Base-by-base conservation (phyloP, 1,140 invertebrate genomes). In the Halesus radiatus region DNA sequence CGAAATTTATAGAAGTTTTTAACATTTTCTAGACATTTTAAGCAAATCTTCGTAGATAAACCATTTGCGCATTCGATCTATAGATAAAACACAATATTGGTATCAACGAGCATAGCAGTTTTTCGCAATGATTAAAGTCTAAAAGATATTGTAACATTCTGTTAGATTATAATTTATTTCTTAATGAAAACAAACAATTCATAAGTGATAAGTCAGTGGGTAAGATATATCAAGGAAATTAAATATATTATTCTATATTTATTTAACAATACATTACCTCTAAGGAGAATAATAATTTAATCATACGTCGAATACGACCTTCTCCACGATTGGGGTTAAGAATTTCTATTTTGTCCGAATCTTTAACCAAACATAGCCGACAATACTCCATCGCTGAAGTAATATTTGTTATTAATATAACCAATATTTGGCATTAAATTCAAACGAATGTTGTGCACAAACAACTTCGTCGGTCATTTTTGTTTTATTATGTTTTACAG, bases 211-310 rank as follows among this genome's bases (percentile, higher is more conserved):
- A 45, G 37, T 10, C 7, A 32, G 32, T 7, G 10, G 8, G 37
- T 45, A 45, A 45, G 13, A 45, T 7, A 45, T 45, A 6, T 22
- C 20, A 60, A 23, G 56, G 23, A 23, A 6, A 7, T 22, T 20
- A 60, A 26, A 66, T 66, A 64, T 29, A 18, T 37, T 15, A 66
- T 37, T 6, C 6, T 15, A 32, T 45, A 13, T 45, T 10, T 10
- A 45, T 45, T 32, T 18, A 29, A 3, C 15, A 29, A 37, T 66
- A 26, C 3, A 26, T 18, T 62, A 62, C 72, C 78, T 68, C 78
- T 50, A 80, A 37, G 3, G 78, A 80, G 37, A 80, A 80, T 8
- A 80, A 20, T 60, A n/a, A 23, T 58, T 80, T 20, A 37, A 80
- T 58, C 37, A 80, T 45, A 22, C 15, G 23, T 20, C 6, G 37